phyloP scores from a whole-genome alignment of 2,113 vertebrate species.

The Zosterops borbonicus region DNA sequence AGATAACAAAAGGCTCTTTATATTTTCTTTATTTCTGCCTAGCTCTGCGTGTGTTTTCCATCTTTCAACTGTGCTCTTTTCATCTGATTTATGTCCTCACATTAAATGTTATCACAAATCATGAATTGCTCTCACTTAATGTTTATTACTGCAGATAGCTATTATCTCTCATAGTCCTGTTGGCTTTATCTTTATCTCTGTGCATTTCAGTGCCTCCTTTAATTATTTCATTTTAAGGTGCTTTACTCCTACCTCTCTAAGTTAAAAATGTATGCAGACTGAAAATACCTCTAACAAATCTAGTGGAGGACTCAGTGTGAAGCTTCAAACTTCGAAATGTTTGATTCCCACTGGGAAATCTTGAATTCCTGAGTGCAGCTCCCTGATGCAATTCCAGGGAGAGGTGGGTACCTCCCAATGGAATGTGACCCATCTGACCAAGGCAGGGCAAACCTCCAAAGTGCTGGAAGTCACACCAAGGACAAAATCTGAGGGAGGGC shows the following conservation, averaged over 20 bases:
- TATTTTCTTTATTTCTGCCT: conserved; percentile 24
- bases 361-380: neutral
- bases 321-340: neutral
- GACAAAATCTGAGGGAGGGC: neutral
- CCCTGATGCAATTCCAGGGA: neutral
- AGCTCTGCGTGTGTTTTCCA: neutral
- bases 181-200: conserved; percentile 56
- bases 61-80: conserved; percentile 20
- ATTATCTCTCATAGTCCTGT: conserved; percentile 50
- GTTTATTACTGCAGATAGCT: conserved; percentile 70
- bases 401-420: neutral
- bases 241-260: neutral
- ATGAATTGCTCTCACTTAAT: conserved; percentile 59
- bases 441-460: neutral
- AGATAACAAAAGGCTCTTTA: conserved; percentile 41
- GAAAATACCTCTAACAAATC: neutral
- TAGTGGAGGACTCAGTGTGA: neutral
- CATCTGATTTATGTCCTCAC: conserved; percentile 67
- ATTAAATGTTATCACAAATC: conserved; percentile 64
- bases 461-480: neutral
- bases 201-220: conserved; percentile 55
- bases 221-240: conserved; percentile 64
- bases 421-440: neutral
- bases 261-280: neutral
- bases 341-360: neutral